A percentile compares a stretch with the other conserved stretches of the same genome.
Evolutionary conservation across 1,140 invertebrate genomes (phyloP).

Genomic region (Zaprionus davidi): DNA sequence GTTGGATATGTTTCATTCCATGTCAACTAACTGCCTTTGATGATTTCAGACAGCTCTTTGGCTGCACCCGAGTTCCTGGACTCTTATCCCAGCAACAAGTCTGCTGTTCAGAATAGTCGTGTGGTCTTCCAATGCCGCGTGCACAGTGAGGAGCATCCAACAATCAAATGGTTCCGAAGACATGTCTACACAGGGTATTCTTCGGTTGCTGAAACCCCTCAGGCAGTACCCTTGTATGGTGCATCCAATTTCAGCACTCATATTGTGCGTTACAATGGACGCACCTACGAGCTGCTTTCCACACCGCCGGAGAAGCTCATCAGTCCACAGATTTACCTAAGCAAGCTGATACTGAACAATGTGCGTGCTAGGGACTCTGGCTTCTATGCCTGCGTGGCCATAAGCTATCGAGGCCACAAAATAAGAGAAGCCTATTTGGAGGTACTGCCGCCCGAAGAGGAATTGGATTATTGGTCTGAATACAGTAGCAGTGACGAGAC

Average conservation of each 20-base stretch:
- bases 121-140: conserved; percentile 80
- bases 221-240: not conserved
- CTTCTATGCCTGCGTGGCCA: conserved; percentile 76
- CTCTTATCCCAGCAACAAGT: conserved; percentile 71
- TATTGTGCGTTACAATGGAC: conserved; percentile 73
- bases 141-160: conserved; percentile 74
- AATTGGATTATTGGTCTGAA: conserved; percentile 67
- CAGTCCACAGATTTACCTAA: conserved; percentile 70
- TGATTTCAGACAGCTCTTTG: conserved; percentile 59
- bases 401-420: conserved; percentile 74
- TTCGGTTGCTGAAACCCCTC: conserved; percentile 18
- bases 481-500: conserved; percentile 58
- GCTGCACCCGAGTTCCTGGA: conserved; percentile 76
- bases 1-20: not conserved
- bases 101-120: conserved; percentile 47
- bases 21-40: not conserved
- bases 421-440: conserved; percentile 74
- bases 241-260: conserved; percentile 65
- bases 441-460: conserved; percentile 37
- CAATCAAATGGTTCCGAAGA: conserved; percentile 78
- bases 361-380: conserved; percentile 67
- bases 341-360: conserved; percentile 75
- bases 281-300: conserved; percentile 67
- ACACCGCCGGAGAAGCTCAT: conserved; percentile 67
- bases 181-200: conserved; percentile 23